A percentile compares a stretch with the other conserved stretches of the same genome.
Conservation (phyloP, 2,888 invertebrate genomes). For the Eumerus sabulonum region DNA sequence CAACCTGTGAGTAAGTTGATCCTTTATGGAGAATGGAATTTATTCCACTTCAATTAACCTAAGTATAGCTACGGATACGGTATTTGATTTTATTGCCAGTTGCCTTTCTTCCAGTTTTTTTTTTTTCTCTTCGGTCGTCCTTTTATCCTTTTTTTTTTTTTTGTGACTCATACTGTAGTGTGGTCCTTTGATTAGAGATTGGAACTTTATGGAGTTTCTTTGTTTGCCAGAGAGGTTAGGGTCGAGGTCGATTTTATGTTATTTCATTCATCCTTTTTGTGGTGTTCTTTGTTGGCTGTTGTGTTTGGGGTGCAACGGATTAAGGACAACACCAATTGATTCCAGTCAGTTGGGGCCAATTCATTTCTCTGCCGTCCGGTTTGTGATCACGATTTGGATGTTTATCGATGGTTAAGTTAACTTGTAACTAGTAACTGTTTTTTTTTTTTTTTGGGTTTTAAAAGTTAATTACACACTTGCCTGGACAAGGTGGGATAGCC, state of each 20-base stretch:
- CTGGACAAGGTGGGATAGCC: no score
- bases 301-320: background rate
- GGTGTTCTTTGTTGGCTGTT: no score
- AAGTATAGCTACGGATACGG: slow-evolving; percentile 52
- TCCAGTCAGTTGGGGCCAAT: slow-evolving; percentile 29
- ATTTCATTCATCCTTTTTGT: no score
- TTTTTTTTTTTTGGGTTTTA: no score
- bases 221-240: slow-evolving; percentile 44
- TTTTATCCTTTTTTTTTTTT: slow-evolving; percentile 8
- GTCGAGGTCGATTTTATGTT: no score
- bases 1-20: slow-evolving; percentile 34
- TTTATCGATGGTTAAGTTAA: slow-evolving; percentile 7
- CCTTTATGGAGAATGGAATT: slow-evolving; percentile 52
- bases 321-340: slow-evolving; percentile 23
- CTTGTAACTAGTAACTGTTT: no score
- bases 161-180: background rate
- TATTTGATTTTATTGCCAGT: slow-evolving; percentile 51
- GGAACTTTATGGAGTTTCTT: slow-evolving; percentile 38
- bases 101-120: slow-evolving; percentile 11
- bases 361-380: slow-evolving; percentile 31
- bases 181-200: slow-evolving; percentile 36
- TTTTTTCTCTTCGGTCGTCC: background rate
- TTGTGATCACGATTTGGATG: slow-evolving; percentile 10
- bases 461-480: no score
- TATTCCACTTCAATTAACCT: slow-evolving; percentile 67